Evolutionary conservation across 2,113 vertebrate species (phyloP), one percentile per base, ranked within the genome.

Genomic region (Indicator maculatus): DNA sequence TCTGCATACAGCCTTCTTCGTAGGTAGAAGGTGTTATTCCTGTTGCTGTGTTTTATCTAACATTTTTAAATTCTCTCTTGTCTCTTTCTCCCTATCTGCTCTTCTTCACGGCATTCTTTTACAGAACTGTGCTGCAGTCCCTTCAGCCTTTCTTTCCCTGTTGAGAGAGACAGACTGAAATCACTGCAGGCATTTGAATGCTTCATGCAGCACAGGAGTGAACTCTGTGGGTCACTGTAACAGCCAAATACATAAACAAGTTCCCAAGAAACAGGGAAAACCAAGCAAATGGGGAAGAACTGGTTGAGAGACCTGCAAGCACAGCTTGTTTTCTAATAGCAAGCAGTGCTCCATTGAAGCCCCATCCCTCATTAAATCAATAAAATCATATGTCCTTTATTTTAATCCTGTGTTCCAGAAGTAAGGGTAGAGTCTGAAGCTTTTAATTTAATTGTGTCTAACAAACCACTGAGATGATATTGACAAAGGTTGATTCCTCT

Each of bases 361-460:
- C 79, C 80, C 58, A 59, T 91, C 89, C 93, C 93, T 98, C 97
- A 96, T 98, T 98, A 97, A 97, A 97, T 96, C 97, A 97, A 98
- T 97, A 97, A 97, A 97, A 97, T 97, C 96, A 96, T 96, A 83
- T 96, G 97, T 97, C 97, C 81, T 98, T 98, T 97, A 97, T 97
- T 98, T 97, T 97, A 97, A 97, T 97, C 92, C 93, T 79, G 70
- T 91, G 96, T 96, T 97, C 93, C 94, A 93, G 93, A 91, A 84
- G 66, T 86, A 91, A 93, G 81, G 82, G 95, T 88, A 96, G 94
- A 93, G 82, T 86, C 75, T 75, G 87, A 91, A 69, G 88, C 89
- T 97, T 97, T 97, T 97, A 78, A 94, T 96, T 96, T 96, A 91
- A 96, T 97, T 97, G 96, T 97, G 97, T 98, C 93, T 96, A 96